These are phyloP conservation scores for Nansenia antarctica DNA, from an alignment of 2,113 vertebrate species.

Conservation along the genomic window DNA sequence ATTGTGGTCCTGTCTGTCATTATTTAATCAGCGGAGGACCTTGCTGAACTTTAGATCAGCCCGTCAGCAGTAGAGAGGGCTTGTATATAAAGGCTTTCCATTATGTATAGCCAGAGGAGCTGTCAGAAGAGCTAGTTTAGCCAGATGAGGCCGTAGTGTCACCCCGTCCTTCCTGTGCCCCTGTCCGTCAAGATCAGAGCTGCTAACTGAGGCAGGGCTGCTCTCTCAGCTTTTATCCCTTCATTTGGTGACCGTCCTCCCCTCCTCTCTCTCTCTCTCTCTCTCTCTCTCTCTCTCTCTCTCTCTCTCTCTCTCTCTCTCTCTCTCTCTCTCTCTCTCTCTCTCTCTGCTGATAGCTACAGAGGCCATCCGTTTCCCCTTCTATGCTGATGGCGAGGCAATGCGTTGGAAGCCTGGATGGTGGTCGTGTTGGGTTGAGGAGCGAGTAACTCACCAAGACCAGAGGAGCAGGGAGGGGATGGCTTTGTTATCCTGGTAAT, in stretches of 20 bases:
- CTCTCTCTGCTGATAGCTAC: constrained; percentile 51
- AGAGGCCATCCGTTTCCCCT: constrained; percentile 44
- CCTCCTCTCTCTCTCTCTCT: neutral
- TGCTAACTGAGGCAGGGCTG: constrained; percentile 57
- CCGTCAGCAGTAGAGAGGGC: constrained; percentile 3
- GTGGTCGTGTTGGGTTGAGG: constrained; percentile 24
- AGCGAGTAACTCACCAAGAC: constrained; percentile 39
- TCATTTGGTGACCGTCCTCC: constrained; percentile 66
- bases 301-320: constrained; percentile 31
- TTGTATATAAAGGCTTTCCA: constrained; percentile 33
- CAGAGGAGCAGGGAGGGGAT: constrained; percentile 67
- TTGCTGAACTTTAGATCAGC: constrained; percentile 1
- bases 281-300: too few relatives aligned
- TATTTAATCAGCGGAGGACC: constrained; percentile 20
- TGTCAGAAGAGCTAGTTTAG: constrained; percentile 65
- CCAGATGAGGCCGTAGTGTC: constrained; percentile 62
- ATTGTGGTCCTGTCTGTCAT: constrained; percentile 16
- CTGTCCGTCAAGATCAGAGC: constrained; percentile 68
- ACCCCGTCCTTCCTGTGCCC: constrained; percentile 47
- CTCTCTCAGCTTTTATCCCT: constrained; percentile 63
- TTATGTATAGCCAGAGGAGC: constrained; percentile 45
- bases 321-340: neutral
- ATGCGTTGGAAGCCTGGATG: constrained; percentile 39
- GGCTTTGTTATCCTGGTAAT: constrained; percentile 87
- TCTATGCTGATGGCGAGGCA: constrained; percentile 28